phyloP scores from a whole-genome alignment of 2,113 vertebrate species.

The Hucho hucho region DNA sequence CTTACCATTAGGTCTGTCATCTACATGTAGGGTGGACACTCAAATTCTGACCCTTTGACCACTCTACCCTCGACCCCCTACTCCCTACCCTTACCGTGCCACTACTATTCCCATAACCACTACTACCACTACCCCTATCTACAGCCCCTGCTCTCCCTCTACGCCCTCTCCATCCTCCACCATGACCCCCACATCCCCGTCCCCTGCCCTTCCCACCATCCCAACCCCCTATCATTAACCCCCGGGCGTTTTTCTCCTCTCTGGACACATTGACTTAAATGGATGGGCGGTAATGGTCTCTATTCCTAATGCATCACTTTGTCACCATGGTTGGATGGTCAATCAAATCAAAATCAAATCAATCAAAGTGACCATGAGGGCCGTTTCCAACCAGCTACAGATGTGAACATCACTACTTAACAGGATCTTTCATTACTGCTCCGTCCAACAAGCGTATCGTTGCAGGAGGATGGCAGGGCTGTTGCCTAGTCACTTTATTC shows the following conservation, averaged over 20 bases:
- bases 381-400: constrained; percentile 5
- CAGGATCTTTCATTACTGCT: constrained; percentile 29
- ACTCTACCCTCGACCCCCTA: background rate
- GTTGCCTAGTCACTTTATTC: no score
- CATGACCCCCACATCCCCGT: background rate
- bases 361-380: constrained; percentile 18
- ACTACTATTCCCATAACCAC: background rate
- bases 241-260: constrained; percentile 4
- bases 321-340: constrained; percentile 41
- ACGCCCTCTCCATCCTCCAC: background rate
- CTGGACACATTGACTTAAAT: constrained; percentile 48
- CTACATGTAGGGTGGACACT: constrained; percentile 13
- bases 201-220: background rate
- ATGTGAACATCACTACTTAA: background rate
- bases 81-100: background rate
- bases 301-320: constrained; percentile 48
- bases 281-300: constrained; percentile 40
- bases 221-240: constrained; percentile 1
- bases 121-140: background rate
- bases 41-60: background rate
- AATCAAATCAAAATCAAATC: no score
- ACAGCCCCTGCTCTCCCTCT: background rate
- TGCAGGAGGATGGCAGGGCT: constrained; percentile 7
- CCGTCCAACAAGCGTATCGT: background rate
- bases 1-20: constrained; percentile 33